A percentile compares a stretch with the other conserved stretches of the same genome.
Evolutionary conservation across 2,888 invertebrate species (phyloP).

Genomic region (Tiliacea aurago): DNA sequence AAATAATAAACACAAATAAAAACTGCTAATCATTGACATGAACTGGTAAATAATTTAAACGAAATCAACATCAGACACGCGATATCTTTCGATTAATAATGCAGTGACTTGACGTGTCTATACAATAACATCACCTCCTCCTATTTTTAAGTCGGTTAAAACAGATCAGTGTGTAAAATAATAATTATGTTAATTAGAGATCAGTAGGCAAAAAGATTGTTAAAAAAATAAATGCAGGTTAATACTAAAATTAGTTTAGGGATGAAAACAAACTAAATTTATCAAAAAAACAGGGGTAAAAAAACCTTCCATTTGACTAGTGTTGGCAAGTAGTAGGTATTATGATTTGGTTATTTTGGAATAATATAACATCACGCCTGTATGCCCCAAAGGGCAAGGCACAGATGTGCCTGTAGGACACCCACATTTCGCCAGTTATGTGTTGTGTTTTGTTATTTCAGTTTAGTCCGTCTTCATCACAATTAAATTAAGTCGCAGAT

Average conservation of each 20-base stretch:
- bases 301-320: conserved; percentile 12
- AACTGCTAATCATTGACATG: conserved; percentile 16
- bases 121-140: not conserved
- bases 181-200: conserved; percentile 38
- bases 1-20: not conserved
- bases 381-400: not conserved
- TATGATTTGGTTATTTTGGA: too few relatives aligned
- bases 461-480: conserved; percentile 19
- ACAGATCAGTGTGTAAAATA: conserved; percentile 17
- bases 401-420: not conserved
- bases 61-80: conserved; percentile 39
- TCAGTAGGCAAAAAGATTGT: conserved; percentile 25
- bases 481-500: conserved; percentile 19
- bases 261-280: conserved; percentile 8
- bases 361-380: not conserved
- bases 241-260: conserved; percentile 20
- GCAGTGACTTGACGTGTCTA: conserved; percentile 13
- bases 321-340: not conserved
- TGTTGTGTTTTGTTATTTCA: not conserved
- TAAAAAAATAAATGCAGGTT: conserved; percentile 36
- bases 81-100: conserved; percentile 48
- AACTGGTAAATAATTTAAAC: conserved; percentile 11
- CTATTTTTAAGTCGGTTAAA: not conserved
- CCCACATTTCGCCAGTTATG: not conserved
- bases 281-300: not conserved